Evolutionary conservation across 2,113 vertebrate genomes (phyloP).

Genomic region (Onychostoma macrolepis): DNA sequence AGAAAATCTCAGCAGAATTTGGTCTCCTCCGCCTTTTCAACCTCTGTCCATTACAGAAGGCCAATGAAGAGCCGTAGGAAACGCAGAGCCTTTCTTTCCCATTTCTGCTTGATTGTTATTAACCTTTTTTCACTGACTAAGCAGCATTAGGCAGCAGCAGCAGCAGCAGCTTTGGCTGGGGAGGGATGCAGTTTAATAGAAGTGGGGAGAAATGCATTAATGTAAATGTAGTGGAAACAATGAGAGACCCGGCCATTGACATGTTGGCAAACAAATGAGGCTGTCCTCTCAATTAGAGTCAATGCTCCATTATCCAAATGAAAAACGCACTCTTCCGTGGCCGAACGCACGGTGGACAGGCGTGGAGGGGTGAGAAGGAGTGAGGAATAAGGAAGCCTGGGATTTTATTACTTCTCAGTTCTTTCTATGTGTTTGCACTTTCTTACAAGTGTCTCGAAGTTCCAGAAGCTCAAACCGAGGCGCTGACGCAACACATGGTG

Average conservation of each 20-base stretch:
- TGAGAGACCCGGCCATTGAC: slow-evolving; percentile 66
- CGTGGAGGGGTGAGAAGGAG: slow-evolving; percentile 45
- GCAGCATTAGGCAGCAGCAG: slow-evolving; percentile 64
- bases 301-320: slow-evolving; percentile 71
- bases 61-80: slow-evolving; percentile 30
- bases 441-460: background rate
- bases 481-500: slow-evolving; percentile 11
- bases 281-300: slow-evolving; percentile 68
- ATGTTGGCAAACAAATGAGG: slow-evolving; percentile 71
- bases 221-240: slow-evolving; percentile 71
- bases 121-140: slow-evolving; percentile 66
- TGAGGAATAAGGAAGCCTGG: slow-evolving; percentile 16
- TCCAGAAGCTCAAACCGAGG: background rate
- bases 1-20: slow-evolving; percentile 45
- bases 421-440: slow-evolving; percentile 22
- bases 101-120: slow-evolving; percentile 63
- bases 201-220: slow-evolving; percentile 68
- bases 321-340: slow-evolving; percentile 63
- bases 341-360: slow-evolving; percentile 53
- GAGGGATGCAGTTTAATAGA: slow-evolving; percentile 63
- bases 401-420: slow-evolving; percentile 28
- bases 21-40: slow-evolving; percentile 34
- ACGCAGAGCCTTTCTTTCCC: slow-evolving; percentile 49
- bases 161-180: slow-evolving; percentile 57
- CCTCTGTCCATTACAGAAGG: slow-evolving; percentile 2